Evolutionary conservation across 1,140 invertebrate genomes (phyloP).

Genomic region (Drosophila sucinea): DNA sequence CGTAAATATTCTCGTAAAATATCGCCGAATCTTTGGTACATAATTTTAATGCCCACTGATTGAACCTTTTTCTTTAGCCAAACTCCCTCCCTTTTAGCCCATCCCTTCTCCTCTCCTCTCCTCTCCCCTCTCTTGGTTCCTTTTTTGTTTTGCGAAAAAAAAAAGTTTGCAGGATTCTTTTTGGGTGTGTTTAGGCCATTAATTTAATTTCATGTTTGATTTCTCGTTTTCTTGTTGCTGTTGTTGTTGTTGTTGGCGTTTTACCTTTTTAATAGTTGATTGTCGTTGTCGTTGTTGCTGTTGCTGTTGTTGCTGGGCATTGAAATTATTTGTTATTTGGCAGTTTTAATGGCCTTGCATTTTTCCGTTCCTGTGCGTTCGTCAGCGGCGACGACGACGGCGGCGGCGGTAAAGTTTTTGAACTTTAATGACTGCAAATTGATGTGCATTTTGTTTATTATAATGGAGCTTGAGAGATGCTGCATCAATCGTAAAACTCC

Average conservation of each 20-base stretch:
- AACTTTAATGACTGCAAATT: constrained; percentile 79
- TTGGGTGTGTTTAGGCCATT: constrained; percentile 60
- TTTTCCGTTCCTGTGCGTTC: constrained; percentile 26
- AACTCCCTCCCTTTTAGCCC: not conserved
- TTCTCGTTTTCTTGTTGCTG: constrained; percentile 50
- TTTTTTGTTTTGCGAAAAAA: constrained; percentile 1
- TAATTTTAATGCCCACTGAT: constrained; percentile 74
- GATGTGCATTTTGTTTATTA: constrained; percentile 64
- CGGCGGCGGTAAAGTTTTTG: constrained; percentile 60
- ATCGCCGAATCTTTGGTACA: constrained; percentile 61
- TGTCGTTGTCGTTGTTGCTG: constrained; percentile 46
- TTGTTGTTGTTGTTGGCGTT: constrained; percentile 7
- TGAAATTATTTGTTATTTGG: constrained; percentile 57
- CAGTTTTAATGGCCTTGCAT: constrained; percentile 74
- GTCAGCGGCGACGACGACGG: not conserved
- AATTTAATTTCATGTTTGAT: constrained; percentile 82
- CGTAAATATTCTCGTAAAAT: constrained; percentile 61
- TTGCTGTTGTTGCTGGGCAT: constrained; percentile 59
- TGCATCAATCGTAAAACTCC: constrained; percentile 4
- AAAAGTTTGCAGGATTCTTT: constrained; percentile 19
- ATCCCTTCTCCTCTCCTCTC: not conserved
- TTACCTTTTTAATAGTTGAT: constrained; percentile 63
- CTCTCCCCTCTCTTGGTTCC: not conserved
- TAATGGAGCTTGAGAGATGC: constrained; percentile 11
- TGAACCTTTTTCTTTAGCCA: constrained; percentile 54